Percentiles rank a stretch among this genome's conserved stretches.
phyloP scores from a whole-genome alignment of 1,140 invertebrate genomes.

The Macrobrachium rosenbergii region DNA sequence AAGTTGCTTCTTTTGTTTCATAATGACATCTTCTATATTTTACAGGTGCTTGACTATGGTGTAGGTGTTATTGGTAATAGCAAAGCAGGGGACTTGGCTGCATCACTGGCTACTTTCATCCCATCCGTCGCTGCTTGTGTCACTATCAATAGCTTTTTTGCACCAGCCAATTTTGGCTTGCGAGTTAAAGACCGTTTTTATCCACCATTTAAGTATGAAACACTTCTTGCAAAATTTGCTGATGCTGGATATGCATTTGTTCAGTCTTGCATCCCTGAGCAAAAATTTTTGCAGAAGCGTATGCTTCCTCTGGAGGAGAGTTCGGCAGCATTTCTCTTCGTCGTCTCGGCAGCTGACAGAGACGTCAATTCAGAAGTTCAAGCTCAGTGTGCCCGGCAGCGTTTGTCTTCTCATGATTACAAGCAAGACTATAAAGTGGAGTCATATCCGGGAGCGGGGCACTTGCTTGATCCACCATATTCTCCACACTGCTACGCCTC shows the following conservation, averaged over 20 bases:
- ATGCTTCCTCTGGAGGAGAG: slow-evolving; percentile 15
- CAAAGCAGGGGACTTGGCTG: slow-evolving; percentile 24
- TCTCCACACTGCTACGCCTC: slow-evolving; percentile 9
- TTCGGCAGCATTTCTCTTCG: slow-evolving; percentile 29
- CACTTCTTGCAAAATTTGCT: no score
- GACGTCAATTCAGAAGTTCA: slow-evolving; percentile 16
- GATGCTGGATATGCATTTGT: slow-evolving; percentile 1
- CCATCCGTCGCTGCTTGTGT: slow-evolving; percentile 18
- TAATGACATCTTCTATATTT: not conserved
- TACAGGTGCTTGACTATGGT: slow-evolving; percentile 18
- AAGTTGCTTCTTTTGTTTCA: no score
- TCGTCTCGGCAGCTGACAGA: slow-evolving; percentile 13
- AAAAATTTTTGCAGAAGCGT: not conserved
- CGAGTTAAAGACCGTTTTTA: slow-evolving; percentile 16
- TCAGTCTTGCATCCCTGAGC: not conserved
- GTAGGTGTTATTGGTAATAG: slow-evolving; percentile 32
- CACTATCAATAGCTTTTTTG: slow-evolving; percentile 4
- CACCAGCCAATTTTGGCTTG: not conserved
- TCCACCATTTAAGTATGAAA: not conserved
- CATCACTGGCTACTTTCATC: slow-evolving; percentile 23
- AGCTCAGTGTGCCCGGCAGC: not conserved
- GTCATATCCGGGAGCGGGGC: slow-evolving; percentile 20
- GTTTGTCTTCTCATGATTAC: not conserved
- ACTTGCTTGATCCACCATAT: slow-evolving; percentile 33
- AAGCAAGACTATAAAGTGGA: not conserved